Conservation (phyloP, 1,140 invertebrate genomes). For the Zophobas morio region DNA sequence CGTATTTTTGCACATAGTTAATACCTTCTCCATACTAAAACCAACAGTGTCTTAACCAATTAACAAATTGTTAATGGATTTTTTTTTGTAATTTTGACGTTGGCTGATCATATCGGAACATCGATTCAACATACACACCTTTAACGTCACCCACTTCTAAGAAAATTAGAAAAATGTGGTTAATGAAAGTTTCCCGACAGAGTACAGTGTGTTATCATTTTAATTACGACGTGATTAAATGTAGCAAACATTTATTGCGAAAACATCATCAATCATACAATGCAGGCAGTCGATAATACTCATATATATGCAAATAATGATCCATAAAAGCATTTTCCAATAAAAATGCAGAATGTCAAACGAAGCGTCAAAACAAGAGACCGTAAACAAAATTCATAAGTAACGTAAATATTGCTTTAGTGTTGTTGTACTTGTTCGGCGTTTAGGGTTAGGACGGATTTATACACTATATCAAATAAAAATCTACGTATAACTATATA, state of each 20-base stretch:
- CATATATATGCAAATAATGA: constrained; percentile 39
- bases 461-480: neutral
- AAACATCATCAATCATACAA: constrained; percentile 32
- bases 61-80: no score
- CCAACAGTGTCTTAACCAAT: no score
- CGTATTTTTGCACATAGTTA: no score
- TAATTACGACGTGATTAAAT: constrained; percentile 37
- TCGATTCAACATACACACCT: neutral
- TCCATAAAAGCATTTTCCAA: constrained; percentile 40
- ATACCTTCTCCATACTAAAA: no score
- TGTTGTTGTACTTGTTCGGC: neutral
- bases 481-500: no score
- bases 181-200: neutral
- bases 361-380: constrained; percentile 36
- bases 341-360: constrained; percentile 32
- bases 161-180: neutral
- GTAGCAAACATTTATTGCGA: constrained; percentile 24
- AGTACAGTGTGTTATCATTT: constrained; percentile 23
- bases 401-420: constrained; percentile 18
- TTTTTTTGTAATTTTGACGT: no score
- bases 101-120: neutral
- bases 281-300: constrained; percentile 38
- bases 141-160: neutral
- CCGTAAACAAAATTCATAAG: constrained; percentile 36
- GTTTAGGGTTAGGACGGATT: constrained; percentile 4